Evolutionary conservation across 2,797 vertebrate genomes (phyloP).

Genomic region (Meda fulgida): DNA sequence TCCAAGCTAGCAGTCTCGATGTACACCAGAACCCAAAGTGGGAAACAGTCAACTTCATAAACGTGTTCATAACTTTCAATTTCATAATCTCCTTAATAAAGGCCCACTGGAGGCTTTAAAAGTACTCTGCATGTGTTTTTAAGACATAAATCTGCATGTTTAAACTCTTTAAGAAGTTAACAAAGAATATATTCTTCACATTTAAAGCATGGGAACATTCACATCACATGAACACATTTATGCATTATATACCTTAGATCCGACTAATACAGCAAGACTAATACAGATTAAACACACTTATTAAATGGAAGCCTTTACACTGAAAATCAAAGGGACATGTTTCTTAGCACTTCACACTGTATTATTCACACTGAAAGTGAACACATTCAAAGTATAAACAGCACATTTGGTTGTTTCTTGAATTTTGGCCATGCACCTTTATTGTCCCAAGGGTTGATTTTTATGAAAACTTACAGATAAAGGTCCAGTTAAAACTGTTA

Average conservation of each 20-base stretch:
- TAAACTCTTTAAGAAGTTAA: background rate
- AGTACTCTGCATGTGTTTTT: background rate
- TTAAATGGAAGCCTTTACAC: background rate
- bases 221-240: background rate
- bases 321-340: background rate
- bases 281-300: background rate
- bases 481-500: background rate
- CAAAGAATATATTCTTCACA: slow-evolving; percentile 23
- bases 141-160: background rate
- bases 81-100: background rate
- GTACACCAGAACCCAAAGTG: background rate
- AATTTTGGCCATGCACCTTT: background rate
- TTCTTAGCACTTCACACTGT: background rate
- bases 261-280: background rate
- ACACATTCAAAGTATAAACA: no score
- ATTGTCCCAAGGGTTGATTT: background rate
- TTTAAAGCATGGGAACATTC: background rate
- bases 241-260: background rate
- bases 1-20: background rate
- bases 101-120: background rate
- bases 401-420: no score
- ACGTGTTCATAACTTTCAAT: background rate
- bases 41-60: background rate
- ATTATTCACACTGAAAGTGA: background rate
- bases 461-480: background rate